Evolutionary conservation across 2,113 vertebrate genomes (phyloP), one percentile per base, ranked within the genome.

Genomic region (Pachyramphus minor): DNA sequence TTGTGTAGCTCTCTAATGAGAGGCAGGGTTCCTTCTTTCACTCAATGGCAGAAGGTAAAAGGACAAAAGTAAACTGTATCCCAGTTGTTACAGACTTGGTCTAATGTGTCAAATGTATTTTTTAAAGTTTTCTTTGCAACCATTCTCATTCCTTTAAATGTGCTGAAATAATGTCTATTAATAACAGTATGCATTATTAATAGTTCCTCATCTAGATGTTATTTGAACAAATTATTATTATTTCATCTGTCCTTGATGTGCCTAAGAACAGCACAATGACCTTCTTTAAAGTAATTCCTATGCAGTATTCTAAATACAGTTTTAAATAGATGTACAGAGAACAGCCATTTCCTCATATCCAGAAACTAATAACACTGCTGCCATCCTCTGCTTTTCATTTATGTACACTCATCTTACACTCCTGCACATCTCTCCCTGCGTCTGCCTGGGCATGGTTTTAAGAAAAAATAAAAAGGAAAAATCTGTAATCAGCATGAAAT

Each of bases 311-410:
- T 81, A 71, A 81, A 80, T 33, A 63, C 47, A 88, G 44, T 89
- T 95, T 92, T 80, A 80, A 94, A 69, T 20, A 84, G 68, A 63
- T 23, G 30, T 76, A 37, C 47, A 84, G 71, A 71, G 82, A 92
- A 67, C 87, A 96, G 89, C 76, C 75, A 87, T 94, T 95, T 95
- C 80, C 58, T 95, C 72, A 52, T 50, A 88, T 28, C 62, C 85
- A 90, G 80, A 95, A 96, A 94, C 73, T 56, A 97, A 75, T 90
- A 96, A 74, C 92, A 67, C 84, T 97, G 94, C 96, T 97, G 95
- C 96, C 96, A 97, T 96, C 95, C 93, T 97, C 96, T 95, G 97
- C 96, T 96, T 90, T 84, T 95, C 93, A 91, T 86, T 89, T 76
- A 92, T 27, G 94, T 82, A 81, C 69, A 45, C 27, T 79, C 77